These are phyloP conservation scores for Noctua pronuba DNA, from an alignment of 2,888 invertebrate species.

Conservation along the genomic window DNA sequence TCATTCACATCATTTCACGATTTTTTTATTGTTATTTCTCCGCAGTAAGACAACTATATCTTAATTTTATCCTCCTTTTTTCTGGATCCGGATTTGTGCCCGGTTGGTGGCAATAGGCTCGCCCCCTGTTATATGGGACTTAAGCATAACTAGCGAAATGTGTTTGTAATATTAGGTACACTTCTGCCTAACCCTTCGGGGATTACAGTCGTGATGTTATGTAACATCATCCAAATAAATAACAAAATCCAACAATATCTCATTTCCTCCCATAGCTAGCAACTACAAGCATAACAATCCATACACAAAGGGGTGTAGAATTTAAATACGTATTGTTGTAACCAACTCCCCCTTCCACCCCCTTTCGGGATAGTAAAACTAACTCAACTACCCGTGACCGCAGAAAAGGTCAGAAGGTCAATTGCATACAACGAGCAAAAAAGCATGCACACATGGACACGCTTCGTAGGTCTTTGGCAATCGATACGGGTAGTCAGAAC, in stretches of 20 bases:
- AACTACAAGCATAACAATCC: slow-evolving; percentile 14
- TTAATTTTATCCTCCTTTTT: too few relatives aligned
- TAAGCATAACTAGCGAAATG: too few relatives aligned
- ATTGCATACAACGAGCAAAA: background rate
- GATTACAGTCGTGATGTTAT: too few relatives aligned
- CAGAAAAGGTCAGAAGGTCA: slow-evolving; percentile 13
- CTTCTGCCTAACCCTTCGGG: too few relatives aligned
- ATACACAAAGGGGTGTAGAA: slow-evolving; percentile 27
- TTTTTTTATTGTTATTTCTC: too few relatives aligned
- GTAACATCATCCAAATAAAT: background rate
- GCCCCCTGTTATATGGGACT: too few relatives aligned
- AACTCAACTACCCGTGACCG: slow-evolving; percentile 28
- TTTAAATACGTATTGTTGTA: slow-evolving; percentile 57
- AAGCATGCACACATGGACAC: background rate
- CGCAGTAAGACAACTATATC: too few relatives aligned
- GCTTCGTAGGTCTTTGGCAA: background rate
- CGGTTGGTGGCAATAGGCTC: too few relatives aligned
- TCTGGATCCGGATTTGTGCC: too few relatives aligned
- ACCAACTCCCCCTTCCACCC: slow-evolving; percentile 17
- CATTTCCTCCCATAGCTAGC: background rate
- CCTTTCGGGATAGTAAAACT: slow-evolving; percentile 44
- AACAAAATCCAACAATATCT: slow-evolving; percentile 8
- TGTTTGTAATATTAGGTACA: too few relatives aligned
- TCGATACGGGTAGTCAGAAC: background rate
- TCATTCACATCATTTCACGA: too few relatives aligned